Evolutionary conservation across 1,140 invertebrate genomes (phyloP), one percentile per base, ranked within the genome.

Genomic region (Bradysia coprophila): DNA sequence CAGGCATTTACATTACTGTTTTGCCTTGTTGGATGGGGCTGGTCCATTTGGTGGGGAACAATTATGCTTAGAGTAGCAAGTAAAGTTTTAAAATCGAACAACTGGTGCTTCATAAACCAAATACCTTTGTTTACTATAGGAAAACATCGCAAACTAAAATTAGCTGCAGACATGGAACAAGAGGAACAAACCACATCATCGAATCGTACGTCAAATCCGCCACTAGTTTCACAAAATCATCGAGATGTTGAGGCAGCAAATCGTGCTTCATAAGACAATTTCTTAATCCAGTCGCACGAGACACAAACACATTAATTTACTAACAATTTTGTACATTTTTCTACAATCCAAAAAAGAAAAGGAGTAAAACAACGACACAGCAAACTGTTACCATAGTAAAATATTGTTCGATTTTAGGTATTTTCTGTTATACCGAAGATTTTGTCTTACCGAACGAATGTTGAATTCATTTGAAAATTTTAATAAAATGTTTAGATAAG

Each of bases 31-130:
- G 91, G 91, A 3, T 96, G 91, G 91, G 90, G 91, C 46, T 96
- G 91, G 91, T 91, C 88, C 22, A 80, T 95, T 41, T 91, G 87
- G 72, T 96, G 91, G 91, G 91, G 90, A 16, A 75, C 90, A 43
- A 87, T 88, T 48, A 85, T 94, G 73, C 60, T 88, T 11, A 76
- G 70, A 54, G 64, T 81, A 58, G 78, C 81, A 49, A 72, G 78
- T 81, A 57, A 72, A 75, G 67, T 41, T 16, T 16, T 19, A 21
- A 38, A 10, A 16, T 15, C 32, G 3, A 15, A 5, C 13, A 5
- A 15, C 18, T 34, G 13, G 4, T 13, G 3, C 32, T 16, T 15
- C 11, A 34, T 34, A 13, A 34, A 4, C 13, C 6, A 28, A 28
- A 28, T 28, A 28, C 24, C 6, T 8, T 28, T 28, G 6, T 28